phyloP scores from a whole-genome alignment of 2,797 vertebrate species.

The Gastrophryne carolinensis region DNA sequence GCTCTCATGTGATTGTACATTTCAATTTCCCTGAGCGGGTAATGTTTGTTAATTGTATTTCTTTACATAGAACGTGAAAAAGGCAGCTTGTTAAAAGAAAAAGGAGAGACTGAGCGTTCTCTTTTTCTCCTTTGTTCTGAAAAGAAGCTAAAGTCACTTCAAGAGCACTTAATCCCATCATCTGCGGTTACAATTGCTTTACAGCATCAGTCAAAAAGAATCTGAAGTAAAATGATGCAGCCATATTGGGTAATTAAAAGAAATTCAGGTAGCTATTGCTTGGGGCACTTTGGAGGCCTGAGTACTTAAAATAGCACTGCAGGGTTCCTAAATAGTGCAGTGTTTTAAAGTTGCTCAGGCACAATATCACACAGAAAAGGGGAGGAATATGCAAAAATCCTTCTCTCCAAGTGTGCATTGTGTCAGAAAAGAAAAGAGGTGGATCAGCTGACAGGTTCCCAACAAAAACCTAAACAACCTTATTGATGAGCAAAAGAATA shows the following conservation, averaged over 20 bases:
- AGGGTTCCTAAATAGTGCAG: constrained; percentile 73
- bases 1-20: constrained; percentile 73
- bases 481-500: constrained; percentile 60
- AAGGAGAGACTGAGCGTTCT: constrained; percentile 74
- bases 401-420: constrained; percentile 62
- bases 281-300: constrained; percentile 77
- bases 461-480: constrained; percentile 67
- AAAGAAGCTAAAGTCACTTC: constrained; percentile 95
- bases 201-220: constrained; percentile 89
- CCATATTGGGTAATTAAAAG: constrained; percentile 89
- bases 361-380: constrained; percentile 69
- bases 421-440: constrained; percentile 66
- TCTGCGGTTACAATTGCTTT: constrained; percentile 91
- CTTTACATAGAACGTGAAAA: constrained; percentile 71
- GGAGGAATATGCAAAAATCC: constrained; percentile 68
- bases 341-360: constrained; percentile 80
- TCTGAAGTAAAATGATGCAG: constrained; percentile 84
- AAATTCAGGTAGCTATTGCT: constrained; percentile 88
- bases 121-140: constrained; percentile 82
- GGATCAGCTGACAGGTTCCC: constrained; percentile 64
- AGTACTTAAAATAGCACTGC: constrained; percentile 76
- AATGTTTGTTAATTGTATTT: constrained; percentile 85
- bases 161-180: constrained; percentile 97
- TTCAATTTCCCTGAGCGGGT: constrained; percentile 80
- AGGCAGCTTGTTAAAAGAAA: constrained; percentile 74